Evolutionary conservation across 2,888 invertebrate species (phyloP).

Genomic region (Hirtodrosophila cameraria): DNA sequence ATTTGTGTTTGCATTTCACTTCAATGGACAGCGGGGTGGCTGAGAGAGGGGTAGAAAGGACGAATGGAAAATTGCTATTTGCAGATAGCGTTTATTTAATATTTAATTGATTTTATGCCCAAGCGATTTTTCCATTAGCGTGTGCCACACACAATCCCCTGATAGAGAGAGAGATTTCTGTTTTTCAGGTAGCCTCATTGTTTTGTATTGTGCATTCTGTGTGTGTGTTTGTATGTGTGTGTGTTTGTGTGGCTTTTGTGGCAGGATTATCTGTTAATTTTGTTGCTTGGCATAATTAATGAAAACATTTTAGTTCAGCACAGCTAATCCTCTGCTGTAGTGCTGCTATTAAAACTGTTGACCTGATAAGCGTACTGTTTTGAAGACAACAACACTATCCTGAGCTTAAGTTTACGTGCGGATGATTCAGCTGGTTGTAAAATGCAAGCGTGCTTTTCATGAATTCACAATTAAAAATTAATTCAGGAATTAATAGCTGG

Average conservation of each 20-base stretch:
- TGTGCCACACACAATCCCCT: slow-evolving; percentile 44
- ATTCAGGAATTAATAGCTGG: too few relatives aligned
- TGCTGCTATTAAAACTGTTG: slow-evolving; percentile 2
- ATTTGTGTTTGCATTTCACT: slow-evolving; percentile 64
- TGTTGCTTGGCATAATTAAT: slow-evolving; percentile 48
- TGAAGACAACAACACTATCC: too few relatives aligned
- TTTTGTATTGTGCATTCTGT: slow-evolving; percentile 15
- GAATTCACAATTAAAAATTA: too few relatives aligned
- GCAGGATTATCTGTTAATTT: slow-evolving; percentile 57
- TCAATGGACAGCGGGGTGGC: slow-evolving; percentile 8
- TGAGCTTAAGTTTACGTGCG: too few relatives aligned
- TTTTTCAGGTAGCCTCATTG: slow-evolving; percentile 28
- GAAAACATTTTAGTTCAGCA: slow-evolving; percentile 1
- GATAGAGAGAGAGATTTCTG: too few relatives aligned
- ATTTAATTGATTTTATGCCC: slow-evolving; percentile 74
- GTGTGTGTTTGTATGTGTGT: slow-evolving; percentile 21
- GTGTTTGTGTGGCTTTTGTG: not conserved
- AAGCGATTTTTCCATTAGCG: slow-evolving; percentile 61
- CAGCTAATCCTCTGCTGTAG: not conserved
- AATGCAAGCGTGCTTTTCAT: too few relatives aligned
- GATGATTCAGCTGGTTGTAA: too few relatives aligned
- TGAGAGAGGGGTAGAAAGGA: not conserved
- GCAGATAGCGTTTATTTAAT: slow-evolving; percentile 74
- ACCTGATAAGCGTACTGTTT: too few relatives aligned
- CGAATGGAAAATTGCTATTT: slow-evolving; percentile 60